Percentiles rank a stretch among this genome's conserved stretches.
phyloP scores from a whole-genome alignment of 1,140 invertebrate species.

The Drosophila albomicans region DNA sequence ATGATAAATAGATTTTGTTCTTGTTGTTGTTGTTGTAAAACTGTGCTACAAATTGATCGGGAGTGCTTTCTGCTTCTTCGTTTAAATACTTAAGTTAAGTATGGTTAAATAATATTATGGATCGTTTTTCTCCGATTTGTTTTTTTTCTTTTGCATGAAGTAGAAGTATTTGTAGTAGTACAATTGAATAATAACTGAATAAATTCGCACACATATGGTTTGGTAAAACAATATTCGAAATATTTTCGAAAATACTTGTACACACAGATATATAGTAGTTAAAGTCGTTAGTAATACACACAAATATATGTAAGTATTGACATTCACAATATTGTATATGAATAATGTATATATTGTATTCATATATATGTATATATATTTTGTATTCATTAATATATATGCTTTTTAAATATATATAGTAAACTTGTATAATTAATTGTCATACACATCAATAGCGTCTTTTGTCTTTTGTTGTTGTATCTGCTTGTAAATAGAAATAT shows the following conservation, averaged over 20 bases:
- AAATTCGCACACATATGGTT: constrained; percentile 68
- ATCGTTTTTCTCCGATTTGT: constrained; percentile 2
- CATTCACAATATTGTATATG: constrained; percentile 69
- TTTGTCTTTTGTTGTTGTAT: constrained; percentile 21
- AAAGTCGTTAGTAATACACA: constrained; percentile 45
- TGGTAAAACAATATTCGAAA: constrained; percentile 72
- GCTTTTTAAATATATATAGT: constrained; percentile 44
- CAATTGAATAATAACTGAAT: constrained; percentile 49
- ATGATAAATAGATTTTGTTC: constrained; percentile 12
- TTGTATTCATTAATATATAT: constrained; percentile 31
- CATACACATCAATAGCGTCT: constrained; percentile 76
- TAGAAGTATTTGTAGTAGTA: constrained; percentile 7
- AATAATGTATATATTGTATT: constrained; percentile 58
- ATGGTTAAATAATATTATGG: constrained; percentile 11
- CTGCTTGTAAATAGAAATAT: constrained; percentile 68
- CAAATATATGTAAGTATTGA: constrained; percentile 60
- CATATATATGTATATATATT: constrained; percentile 49
- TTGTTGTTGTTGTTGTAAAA: constrained; percentile 5
- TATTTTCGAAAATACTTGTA: constrained; percentile 34
- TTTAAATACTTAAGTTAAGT: background rate
- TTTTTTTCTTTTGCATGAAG: background rate
- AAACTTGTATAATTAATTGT: constrained; percentile 81
- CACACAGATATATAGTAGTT: constrained; percentile 45
- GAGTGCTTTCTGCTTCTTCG: constrained; percentile 6
- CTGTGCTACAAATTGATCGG: constrained; percentile 33